A percentile compares a stretch with the other conserved stretches of the same genome.
Evolutionary conservation across 2,113 vertebrate genomes (phyloP).

Genomic region (Manacus vitellinus): DNA sequence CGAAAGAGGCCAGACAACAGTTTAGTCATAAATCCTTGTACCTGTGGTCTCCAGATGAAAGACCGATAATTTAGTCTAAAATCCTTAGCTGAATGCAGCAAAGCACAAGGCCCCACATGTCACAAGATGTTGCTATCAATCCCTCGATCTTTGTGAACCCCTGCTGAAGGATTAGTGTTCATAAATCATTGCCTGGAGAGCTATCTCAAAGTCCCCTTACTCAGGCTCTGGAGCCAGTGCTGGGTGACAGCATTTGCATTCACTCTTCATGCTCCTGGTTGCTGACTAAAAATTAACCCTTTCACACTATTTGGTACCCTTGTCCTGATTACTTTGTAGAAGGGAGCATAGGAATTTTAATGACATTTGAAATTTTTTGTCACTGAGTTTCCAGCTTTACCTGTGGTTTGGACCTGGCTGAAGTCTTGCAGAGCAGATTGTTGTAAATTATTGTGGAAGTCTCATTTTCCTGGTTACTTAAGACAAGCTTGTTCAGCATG

Average conservation of each 20-base stretch:
- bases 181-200: slow-evolving; percentile 13
- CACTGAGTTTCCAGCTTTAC: not conserved
- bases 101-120: not conserved
- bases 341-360: not conserved
- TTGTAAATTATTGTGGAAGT: not conserved
- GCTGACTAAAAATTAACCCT: slow-evolving; percentile 50
- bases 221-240: not conserved
- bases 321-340: not conserved
- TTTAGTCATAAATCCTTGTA: slow-evolving; percentile 48
- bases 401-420: not conserved
- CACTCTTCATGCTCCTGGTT: not conserved
- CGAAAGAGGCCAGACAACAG: not conserved
- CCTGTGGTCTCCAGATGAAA: not conserved
- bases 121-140: slow-evolving; percentile 10
- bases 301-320: not conserved
- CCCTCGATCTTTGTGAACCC: not conserved
- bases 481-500: not conserved
- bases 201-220: not conserved
- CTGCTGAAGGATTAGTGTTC: slow-evolving; percentile 22
- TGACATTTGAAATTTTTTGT: slow-evolving; percentile 9
- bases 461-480: not conserved
- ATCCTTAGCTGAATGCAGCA: not conserved
- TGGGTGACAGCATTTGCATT: slow-evolving; percentile 1
- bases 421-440: not conserved
- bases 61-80: not conserved